A percentile compares a stretch with the other conserved stretches of the same genome.
Conservation (phyloP, 2,113 vertebrate genomes). For the Poeciliopsis turrubarensis region DNA sequence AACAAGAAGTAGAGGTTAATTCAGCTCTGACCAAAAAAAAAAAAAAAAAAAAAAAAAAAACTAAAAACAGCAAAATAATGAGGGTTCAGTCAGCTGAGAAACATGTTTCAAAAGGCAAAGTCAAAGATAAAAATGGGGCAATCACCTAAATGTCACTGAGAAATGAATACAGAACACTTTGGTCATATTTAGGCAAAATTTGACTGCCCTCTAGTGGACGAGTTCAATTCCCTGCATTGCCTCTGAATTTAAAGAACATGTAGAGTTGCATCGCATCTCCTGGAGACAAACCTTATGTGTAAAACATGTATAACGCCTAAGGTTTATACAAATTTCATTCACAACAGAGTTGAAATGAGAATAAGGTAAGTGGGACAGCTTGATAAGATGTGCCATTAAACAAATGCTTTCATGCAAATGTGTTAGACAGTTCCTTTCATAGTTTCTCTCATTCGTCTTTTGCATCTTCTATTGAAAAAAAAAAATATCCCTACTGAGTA, state of each 20-base stretch:
- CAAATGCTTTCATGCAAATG: too few species aligned
- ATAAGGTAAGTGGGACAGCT: too few species aligned
- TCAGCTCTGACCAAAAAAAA: background rate
- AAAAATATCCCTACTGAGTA: background rate
- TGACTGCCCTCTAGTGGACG: slow-evolving; percentile 38
- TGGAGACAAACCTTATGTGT: too few species aligned
- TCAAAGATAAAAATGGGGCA: background rate
- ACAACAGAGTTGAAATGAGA: too few species aligned
- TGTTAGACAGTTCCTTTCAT: background rate
- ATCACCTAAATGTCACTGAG: background rate
- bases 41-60: background rate
- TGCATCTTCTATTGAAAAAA: background rate
- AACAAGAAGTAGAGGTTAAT: slow-evolving; percentile 10
- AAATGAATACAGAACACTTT: too few species aligned
- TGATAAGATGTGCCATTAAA: too few species aligned
- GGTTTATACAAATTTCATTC: too few species aligned
- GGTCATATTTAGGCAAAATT: background rate
- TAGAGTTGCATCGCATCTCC: too few species aligned
- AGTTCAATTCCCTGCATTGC: background rate
- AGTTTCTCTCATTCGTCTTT: background rate
- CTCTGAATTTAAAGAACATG: background rate
- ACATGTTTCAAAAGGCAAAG: background rate
- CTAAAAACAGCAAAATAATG: background rate
- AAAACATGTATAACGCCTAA: too few species aligned
- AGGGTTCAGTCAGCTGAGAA: background rate